A percentile compares a stretch with the other conserved stretches of the same genome.
Conservation (phyloP, 2,888 invertebrate genomes). For the Xestia sexstrigata region DNA sequence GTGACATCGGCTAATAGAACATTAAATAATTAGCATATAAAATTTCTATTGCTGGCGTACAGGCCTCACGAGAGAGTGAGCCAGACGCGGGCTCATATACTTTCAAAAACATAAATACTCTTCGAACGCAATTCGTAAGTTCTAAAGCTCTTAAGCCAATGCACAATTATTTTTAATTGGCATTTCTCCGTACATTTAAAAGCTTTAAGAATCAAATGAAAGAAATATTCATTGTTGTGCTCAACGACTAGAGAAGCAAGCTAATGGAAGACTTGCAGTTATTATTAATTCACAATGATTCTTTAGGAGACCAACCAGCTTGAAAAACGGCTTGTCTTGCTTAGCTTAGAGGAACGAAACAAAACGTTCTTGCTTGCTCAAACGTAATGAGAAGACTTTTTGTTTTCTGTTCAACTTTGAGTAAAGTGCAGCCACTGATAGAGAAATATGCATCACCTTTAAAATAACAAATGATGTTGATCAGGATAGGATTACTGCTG, state of each 20-base stretch:
- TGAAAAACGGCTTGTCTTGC: constrained; percentile 34
- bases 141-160: constrained; percentile 13
- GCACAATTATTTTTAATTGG: constrained; percentile 30
- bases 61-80: neutral
- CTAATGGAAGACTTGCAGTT: constrained; percentile 35
- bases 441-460: neutral
- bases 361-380: constrained; percentile 20
- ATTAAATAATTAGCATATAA: neutral
- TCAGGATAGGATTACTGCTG: neutral
- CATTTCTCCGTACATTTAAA: constrained; percentile 29
- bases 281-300: constrained; percentile 50
- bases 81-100: neutral
- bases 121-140: neutral
- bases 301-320: constrained; percentile 41
- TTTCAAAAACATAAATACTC: neutral
- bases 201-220: constrained; percentile 28
- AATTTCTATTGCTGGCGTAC: neutral
- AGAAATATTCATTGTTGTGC: constrained; percentile 33
- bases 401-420: constrained; percentile 8
- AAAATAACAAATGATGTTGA: neutral
- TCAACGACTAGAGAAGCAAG: constrained; percentile 11
- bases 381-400: constrained; percentile 42
- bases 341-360: constrained; percentile 20
- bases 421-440: neutral
- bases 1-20: no score